phyloP scores from a whole-genome alignment of 2,888 invertebrate species.

The Nephrotoma flavescens region DNA sequence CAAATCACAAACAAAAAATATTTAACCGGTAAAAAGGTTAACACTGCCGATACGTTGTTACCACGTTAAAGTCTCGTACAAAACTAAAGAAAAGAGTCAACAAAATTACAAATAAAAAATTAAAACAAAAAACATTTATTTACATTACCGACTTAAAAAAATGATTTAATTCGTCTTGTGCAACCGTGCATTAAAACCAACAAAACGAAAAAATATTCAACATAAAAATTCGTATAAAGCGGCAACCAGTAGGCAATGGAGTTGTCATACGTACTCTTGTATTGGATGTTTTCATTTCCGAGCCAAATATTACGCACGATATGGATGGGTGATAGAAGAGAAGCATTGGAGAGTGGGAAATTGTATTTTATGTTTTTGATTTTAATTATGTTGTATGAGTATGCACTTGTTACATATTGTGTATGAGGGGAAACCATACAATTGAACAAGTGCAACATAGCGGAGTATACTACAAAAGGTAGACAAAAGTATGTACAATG shows the following conservation, averaged over 20 bases:
- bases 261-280: not conserved
- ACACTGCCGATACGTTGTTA: not conserved
- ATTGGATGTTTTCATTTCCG: not conserved
- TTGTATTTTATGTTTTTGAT: not conserved
- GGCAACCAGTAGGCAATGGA: not conserved
- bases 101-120: no score
- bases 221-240: not conserved
- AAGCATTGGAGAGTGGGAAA: not conserved
- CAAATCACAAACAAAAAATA: not conserved
- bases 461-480: not conserved
- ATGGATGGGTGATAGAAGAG: not conserved
- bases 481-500: not conserved
- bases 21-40: not conserved
- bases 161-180: not conserved
- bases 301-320: not conserved
- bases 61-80: not conserved
- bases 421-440: not conserved
- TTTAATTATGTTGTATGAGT: not conserved
- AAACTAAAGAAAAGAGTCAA: not conserved
- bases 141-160: not conserved
- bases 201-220: not conserved
- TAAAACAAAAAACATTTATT: not conserved
- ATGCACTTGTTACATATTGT: not conserved
- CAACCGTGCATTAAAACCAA: not conserved
- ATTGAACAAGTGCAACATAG: not conserved